Evolutionary conservation across 1,140 invertebrate species (phyloP), one percentile per base, ranked within the genome.

Genomic region (fruit fly (Drosophila melanogaster)): DNA sequence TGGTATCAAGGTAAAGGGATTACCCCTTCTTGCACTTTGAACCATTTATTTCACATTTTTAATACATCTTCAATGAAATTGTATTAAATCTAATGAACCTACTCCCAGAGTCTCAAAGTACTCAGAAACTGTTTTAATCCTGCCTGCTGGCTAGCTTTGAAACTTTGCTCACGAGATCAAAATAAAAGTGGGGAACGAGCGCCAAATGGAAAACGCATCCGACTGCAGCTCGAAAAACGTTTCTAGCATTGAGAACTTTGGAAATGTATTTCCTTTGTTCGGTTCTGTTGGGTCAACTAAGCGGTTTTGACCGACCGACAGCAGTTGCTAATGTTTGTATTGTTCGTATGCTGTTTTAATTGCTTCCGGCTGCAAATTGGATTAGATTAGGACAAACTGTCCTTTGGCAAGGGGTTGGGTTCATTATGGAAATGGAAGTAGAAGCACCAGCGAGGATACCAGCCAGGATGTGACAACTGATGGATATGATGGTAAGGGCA

Each of bases 361-460:
- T 71, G 67, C 50, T 71, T 71, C 65, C 43, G 50, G 22, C 43
- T 47, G 51, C 41, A 55, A 70, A 70, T 70, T 70, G 67, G 65
- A 70, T 71, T 71, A 70, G 67, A 56, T 67, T 67, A 53, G 60
- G 46, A 30, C 64, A 49, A 57, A 70, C 33, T 66, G 46, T 41
- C 26, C 66, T 37, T 47, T 55, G 64, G 46, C 26, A 26, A 24
- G 11, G 49, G 37, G 35, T 12, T 40, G 38, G 37, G 37, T 35
- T 37, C 44, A 65, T 65, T 65, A 65, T 64, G 37, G 35, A 64
- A 66, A 41, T 50, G 59, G 17, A 8, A 49, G 47, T 24, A 40
- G 12, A 15, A 35, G 30, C 8, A 15, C 40, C n/a, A 40, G 62
- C 22, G n/a, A 40, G 57, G 30, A 54, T 14, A 26, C 3, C 30